Evolutionary conservation across 2,797 vertebrate species (phyloP).

Genomic region (Hozukius guyotensis): DNA sequence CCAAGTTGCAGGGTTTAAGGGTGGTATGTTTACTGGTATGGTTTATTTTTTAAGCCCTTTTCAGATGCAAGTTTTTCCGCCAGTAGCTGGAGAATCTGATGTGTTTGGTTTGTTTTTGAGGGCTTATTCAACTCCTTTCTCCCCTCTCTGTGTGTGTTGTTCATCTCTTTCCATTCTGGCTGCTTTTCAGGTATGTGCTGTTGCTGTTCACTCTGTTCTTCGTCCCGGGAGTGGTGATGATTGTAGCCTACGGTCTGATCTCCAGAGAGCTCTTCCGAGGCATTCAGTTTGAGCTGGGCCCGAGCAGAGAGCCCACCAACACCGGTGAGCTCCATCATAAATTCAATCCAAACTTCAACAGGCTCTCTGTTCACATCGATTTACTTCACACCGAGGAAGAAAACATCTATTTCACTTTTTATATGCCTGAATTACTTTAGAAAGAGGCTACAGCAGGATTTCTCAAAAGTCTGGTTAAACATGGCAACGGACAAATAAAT

Average conservation of each 20-base stretch:
- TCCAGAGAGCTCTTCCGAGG: constrained; percentile 93
- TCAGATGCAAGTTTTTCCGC: not conserved
- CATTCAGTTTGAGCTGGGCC: constrained; percentile 88
- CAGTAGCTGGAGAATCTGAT: not conserved
- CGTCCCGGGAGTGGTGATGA: constrained; percentile 93
- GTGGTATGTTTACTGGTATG: not conserved
- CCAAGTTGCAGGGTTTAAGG: not conserved
- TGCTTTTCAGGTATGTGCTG: constrained; percentile 88
- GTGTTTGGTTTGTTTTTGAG: not conserved
- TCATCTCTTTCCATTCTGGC: not conserved
- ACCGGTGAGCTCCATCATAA: constrained; percentile 75
- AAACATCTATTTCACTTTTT: constrained; percentile 9
- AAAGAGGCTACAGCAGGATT: not conserved
- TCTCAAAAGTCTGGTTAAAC: not conserved
- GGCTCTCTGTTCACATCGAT: constrained; percentile 8
- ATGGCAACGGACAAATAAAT: not conserved
- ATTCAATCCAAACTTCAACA: constrained; percentile 14
- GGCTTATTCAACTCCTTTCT: not conserved
- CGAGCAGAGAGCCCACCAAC: constrained; percentile 76
- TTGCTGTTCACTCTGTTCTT: constrained; percentile 92
- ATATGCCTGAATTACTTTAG: not conserved
- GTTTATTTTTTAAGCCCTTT: not conserved
- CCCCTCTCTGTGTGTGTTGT: not conserved
- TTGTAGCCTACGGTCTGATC: constrained; percentile 92
- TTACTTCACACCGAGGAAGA: not conserved